A percentile compares a stretch with the other conserved stretches of the same genome.
These are phyloP conservation scores for Channa argus DNA, from an alignment of 2,113 vertebrate genomes.

Conservation along the genomic window DNA sequence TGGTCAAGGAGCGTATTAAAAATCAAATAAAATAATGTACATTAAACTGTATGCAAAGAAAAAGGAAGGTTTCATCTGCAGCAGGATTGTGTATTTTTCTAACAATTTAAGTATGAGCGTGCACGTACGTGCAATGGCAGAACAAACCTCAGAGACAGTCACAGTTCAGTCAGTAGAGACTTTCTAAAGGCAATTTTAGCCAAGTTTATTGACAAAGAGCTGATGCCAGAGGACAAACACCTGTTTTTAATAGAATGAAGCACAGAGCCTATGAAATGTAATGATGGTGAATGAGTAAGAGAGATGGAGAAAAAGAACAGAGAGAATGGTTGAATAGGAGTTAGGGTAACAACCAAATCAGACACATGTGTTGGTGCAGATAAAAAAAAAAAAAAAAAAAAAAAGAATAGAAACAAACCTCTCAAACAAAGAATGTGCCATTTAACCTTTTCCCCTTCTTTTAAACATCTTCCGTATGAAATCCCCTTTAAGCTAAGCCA, in stretches of 20 bases:
- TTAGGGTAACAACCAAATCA: slow-evolving; percentile 34
- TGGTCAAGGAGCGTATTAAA: too few relatives aligned
- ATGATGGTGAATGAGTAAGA: slow-evolving; percentile 29
- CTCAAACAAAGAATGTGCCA: slow-evolving; percentile 36
- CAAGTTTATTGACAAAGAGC: slow-evolving; percentile 32
- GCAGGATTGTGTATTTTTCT: too few relatives aligned
- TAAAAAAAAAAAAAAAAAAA: slow-evolving; percentile 39
- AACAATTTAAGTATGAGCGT: not conserved
- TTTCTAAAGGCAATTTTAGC: slow-evolving; percentile 14
- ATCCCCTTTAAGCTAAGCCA: not conserved
- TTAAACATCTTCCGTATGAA: not conserved
- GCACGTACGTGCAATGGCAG: not conserved
- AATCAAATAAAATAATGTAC: too few relatives aligned
- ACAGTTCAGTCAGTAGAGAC: slow-evolving; percentile 1
- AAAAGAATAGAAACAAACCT: not conserved
- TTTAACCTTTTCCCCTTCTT: slow-evolving; percentile 22
- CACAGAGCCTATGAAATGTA: slow-evolving; percentile 22
- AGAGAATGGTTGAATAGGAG: slow-evolving; percentile 31
- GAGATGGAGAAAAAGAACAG: slow-evolving; percentile 6
- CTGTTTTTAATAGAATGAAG: slow-evolving; percentile 64
- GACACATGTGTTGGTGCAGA: slow-evolving; percentile 59
- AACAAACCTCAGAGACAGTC: not conserved
- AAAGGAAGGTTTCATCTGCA: too few relatives aligned
- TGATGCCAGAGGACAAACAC: slow-evolving; percentile 43
- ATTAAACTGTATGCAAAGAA: too few relatives aligned